Base-by-base conservation (phyloP, 2,888 invertebrate genomes). In the Mayetiola destructor region DNA sequence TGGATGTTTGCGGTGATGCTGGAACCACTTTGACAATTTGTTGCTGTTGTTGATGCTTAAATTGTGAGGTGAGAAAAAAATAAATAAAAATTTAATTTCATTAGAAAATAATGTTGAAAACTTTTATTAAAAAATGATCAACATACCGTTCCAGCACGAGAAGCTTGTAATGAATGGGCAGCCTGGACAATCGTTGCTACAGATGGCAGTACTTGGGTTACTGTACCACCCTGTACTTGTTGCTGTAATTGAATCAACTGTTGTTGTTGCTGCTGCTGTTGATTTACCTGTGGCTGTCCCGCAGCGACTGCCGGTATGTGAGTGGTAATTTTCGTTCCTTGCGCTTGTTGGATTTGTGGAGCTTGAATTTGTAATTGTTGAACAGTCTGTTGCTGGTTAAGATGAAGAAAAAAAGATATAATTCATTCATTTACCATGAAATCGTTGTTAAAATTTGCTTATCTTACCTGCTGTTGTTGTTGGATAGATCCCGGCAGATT, bases 21-120 rank as follows among this genome's bases (percentile, higher is more conserved):
- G 71, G 66, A 8, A 73, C 71, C 59, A 72, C 68, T 61, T 72
- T 72, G 1, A 72, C 70, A 59, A 72, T 65, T 61, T 72, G 72
- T 1, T 66, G 59, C 1, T 62, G 61, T 3, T 69, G 67, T 52
- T 72, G 73, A 56, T 72, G 71, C 4, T 61, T n/a, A 60, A 0
- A 61, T 62, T 3, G 64, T 61, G 1, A 63, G 62, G n/a, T n/a
- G n/a, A 27, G 8, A n/a, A 27, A 63, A 0, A 67, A 64, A 0
- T 68, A 63, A 0, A 68, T 68, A 5, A 70, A 61, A 59, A 63
- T 67, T 36, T 36, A 4, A 9, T 4, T 36, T 14, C n/a, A n/a
- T 36, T 39, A 3, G 20, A 39, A 18, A 39, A 39, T 39, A n/a
- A n/a, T 39, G 5, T 18, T 39, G 18, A 39, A 39, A 18, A 39